phyloP scores from a whole-genome alignment of 2,888 invertebrate species.

The Colostygia pectinataria region DNA sequence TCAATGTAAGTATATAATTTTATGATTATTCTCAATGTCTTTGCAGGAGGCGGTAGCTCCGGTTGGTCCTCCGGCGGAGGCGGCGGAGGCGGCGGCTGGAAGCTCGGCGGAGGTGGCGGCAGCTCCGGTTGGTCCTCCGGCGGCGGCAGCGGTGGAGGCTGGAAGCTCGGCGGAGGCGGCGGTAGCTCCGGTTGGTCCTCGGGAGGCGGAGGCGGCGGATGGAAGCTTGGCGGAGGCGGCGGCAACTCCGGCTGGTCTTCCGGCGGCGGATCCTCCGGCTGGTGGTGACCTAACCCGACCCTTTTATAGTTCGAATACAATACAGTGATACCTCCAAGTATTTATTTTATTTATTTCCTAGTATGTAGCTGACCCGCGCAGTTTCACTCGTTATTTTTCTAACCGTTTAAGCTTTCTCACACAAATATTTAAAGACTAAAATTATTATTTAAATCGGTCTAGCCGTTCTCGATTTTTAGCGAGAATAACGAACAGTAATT shows the following conservation, averaged over 20 bases:
- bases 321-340: constrained; percentile 61
- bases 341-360: background rate
- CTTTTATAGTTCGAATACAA: constrained; percentile 53
- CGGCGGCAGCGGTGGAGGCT: constrained; percentile 31
- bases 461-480: too few species aligned
- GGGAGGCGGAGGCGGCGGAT: constrained; percentile 39
- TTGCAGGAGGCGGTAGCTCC: constrained; percentile 38
- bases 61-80: constrained; percentile 37
- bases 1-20: too few species aligned
- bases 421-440: too few species aligned
- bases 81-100: constrained; percentile 47
- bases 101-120: constrained; percentile 46
- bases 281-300: constrained; percentile 59
- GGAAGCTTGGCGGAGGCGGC: constrained; percentile 32
- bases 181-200: constrained; percentile 30
- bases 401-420: too few species aligned
- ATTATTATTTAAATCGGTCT: too few species aligned
- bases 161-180: constrained; percentile 49
- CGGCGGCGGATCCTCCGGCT: constrained; percentile 52
- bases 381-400: too few species aligned
- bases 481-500: too few species aligned
- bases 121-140: constrained; percentile 33
- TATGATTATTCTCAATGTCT: background rate
- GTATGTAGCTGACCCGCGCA: too few species aligned
- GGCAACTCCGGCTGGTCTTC: constrained; percentile 35